These are phyloP conservation scores for Lerema accius DNA, from an alignment of 1,140 invertebrate species.

Conservation along the genomic window DNA sequence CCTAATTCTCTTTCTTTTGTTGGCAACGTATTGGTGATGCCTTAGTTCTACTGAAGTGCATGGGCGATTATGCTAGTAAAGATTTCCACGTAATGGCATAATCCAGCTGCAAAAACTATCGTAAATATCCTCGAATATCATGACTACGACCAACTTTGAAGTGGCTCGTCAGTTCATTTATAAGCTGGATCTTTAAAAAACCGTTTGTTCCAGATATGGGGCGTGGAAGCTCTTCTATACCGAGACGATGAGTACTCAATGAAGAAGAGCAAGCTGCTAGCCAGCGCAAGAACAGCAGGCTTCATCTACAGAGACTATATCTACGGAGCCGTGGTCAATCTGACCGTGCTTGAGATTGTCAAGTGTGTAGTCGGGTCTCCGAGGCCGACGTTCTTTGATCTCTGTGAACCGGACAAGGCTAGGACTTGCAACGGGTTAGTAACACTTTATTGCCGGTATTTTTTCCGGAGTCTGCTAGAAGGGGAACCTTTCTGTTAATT, in stretches of 20 bases:
- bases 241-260: slow-evolving; percentile 70
- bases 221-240: slow-evolving; percentile 63
- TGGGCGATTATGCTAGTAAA: too few relatives aligned
- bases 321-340: slow-evolving; percentile 81
- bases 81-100: too few relatives aligned
- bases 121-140: too few relatives aligned
- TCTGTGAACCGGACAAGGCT: slow-evolving; percentile 85
- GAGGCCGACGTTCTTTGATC: slow-evolving; percentile 88
- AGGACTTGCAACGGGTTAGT: slow-evolving; percentile 84
- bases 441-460: neutral
- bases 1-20: too few relatives aligned
- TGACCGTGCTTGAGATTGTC: slow-evolving; percentile 84
- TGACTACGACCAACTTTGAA: too few relatives aligned
- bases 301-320: slow-evolving; percentile 84
- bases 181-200: neutral
- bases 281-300: slow-evolving; percentile 61
- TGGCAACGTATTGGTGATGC: too few relatives aligned
- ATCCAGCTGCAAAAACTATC: too few relatives aligned
- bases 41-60: too few relatives aligned
- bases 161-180: too few relatives aligned
- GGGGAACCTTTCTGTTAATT: too few relatives aligned
- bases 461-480: too few relatives aligned
- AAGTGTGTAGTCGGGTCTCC: slow-evolving; percentile 87
- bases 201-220: slow-evolving; percentile 63
- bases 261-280: slow-evolving; percentile 62